Evolutionary conservation across 2,113 vertebrate genomes (phyloP).

Genomic region (Spea bombifrons): DNA sequence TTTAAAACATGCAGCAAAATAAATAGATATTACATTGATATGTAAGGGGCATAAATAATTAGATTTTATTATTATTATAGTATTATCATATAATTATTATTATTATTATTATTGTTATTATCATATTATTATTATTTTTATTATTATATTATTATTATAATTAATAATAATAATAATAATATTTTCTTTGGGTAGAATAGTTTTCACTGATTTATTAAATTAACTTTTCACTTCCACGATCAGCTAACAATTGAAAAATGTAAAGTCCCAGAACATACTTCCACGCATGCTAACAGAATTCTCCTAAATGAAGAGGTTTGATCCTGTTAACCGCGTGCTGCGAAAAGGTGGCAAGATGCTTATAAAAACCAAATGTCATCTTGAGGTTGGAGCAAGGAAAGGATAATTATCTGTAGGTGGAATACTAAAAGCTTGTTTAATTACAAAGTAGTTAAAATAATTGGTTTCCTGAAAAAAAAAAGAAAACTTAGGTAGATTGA

Average conservation of each 20-base stretch:
- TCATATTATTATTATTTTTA: no score
- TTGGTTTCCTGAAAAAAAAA: conserved; percentile 67
- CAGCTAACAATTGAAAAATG: not conserved
- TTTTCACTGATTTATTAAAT: no score
- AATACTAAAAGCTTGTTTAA: conserved; percentile 71
- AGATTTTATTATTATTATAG: no score
- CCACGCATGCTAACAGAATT: conserved; percentile 13
- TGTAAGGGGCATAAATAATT: no score
- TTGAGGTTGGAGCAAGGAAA: conserved; percentile 68
- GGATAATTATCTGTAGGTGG: conserved; percentile 75
- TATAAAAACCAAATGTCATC: conserved; percentile 64
- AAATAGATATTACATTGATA: no score
- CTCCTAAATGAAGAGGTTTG: conserved; percentile 60
- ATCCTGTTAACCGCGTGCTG: conserved; percentile 71
- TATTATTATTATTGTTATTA: no score
- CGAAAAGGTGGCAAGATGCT: conserved; percentile 70
- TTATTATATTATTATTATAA: no score
- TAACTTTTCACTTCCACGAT: no score
- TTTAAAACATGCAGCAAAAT: no score
- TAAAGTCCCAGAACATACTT: not conserved
- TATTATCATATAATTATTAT: no score
- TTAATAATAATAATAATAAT: no score
- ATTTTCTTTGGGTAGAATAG: no score
- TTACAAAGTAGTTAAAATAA: conserved; percentile 75
- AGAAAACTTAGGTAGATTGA: conserved; percentile 68